Base-by-base conservation (phyloP, 2,113 vertebrate genomes). In the Scortum barcoo region DNA sequence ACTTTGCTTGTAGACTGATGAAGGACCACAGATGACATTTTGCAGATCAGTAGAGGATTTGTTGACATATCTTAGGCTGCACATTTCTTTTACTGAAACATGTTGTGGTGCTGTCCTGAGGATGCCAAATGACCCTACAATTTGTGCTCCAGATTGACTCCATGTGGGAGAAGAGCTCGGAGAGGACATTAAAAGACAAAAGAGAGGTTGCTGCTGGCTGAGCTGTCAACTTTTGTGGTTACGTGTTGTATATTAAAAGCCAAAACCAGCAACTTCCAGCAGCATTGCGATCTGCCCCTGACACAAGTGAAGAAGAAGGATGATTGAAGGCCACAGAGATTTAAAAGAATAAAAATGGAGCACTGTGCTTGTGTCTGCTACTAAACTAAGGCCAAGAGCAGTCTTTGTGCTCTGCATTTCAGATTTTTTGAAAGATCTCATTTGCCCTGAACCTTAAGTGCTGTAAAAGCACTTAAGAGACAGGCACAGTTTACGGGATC, bases 401-500 rank as follows among this genome's bases (percentile, higher is more conserved):
- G 60, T 38, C 11, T 50, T 60, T 57, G 46, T 72, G 53, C 53
- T 58, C 33, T 76, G 20, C 2, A 16, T 75, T 76, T 14, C 61
- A 26, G 20, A 62, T 44, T 28, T 61, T 48, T 60, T 58, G 19
- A 61, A 62, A 58, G 30, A 30, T 50, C 50, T 57, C 11, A 83
- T 57, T 80, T 83, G 30, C 19, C 38, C 5, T 19, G 11, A 67
- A 50, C 36, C 51, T 17, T 62, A 71, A 76, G 65, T 53, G 61
- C 58, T 46, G 24, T 51, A 24, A 58, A 63, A 68, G 54, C 44
- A 82, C 53, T 78, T 75, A 40, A 68, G 42, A 69, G 61, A 51
- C 67, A 30, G 57, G 19, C 51, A 13, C 50, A 22, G 42, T 76
- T 80, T 30, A 68, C 22, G 24, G 50, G 19, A 56, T 73, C 28